Conservation (phyloP, 2,888 invertebrate species). For the Lycophotia porphyrea region DNA sequence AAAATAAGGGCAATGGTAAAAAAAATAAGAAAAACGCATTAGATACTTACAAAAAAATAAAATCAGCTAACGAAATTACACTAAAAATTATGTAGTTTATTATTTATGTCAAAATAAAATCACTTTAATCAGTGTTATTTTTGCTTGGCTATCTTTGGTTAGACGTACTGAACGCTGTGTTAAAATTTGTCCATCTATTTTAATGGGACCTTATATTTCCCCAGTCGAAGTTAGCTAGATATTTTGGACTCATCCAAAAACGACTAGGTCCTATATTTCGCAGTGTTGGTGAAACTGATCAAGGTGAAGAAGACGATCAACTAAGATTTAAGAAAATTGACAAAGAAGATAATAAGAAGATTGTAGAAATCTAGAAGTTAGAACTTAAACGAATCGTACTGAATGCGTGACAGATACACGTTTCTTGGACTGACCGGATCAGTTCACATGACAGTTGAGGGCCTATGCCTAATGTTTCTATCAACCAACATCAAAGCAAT, state of each 20-base stretch:
- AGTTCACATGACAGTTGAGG: neutral
- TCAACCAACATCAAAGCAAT: neutral
- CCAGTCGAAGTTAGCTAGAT: neutral
- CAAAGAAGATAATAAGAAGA: neutral
- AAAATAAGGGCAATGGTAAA: too few species aligned
- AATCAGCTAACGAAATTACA: too few species aligned
- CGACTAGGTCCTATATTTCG: neutral
- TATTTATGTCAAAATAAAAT: too few species aligned
- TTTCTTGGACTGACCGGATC: neutral
- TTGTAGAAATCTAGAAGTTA: neutral
- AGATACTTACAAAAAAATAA: too few species aligned
- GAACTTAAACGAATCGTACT: neutral
- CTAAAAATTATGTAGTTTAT: too few species aligned
- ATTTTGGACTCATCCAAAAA: neutral
- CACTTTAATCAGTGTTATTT: too few species aligned
- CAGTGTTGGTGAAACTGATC: neutral
- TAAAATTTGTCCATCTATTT: too few species aligned
- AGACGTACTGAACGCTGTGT: too few species aligned
- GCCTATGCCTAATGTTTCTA: neutral
- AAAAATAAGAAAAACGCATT: too few species aligned
- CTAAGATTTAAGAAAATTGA: neutral
- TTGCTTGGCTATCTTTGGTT: too few species aligned
- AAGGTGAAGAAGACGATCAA: neutral
- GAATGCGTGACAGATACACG: neutral
- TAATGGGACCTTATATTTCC: too few species aligned